Base-by-base conservation (phyloP, 2,113 vertebrate species). In the Helogale parvula region DNA sequence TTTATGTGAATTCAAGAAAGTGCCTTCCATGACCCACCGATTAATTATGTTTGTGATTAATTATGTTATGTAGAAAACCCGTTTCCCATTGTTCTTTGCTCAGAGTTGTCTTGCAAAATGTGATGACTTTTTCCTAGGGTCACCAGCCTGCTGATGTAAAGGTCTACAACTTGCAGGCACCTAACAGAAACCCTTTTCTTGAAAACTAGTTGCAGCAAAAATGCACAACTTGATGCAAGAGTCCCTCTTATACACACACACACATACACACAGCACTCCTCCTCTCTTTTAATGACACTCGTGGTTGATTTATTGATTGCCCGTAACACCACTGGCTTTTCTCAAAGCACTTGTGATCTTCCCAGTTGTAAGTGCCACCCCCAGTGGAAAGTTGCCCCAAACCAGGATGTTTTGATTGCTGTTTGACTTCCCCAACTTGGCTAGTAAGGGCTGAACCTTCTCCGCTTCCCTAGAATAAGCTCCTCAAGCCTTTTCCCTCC, bases 271-370 rank as follows among this genome's bases (percentile, higher is more conserved):
- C 77, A 57, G 63, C 38, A 12, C 68, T 63, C 66, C 65, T 66
- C 9, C n/a, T n/a, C 76, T 92, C 82, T 95, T 29, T 72, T 98
- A 98, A 97, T 95, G 96, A 97, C 87, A 96, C 81, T 98, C 86
- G 92, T 98, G 90, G 97, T 97, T 98, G 90, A 93, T 97, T 98
- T 98, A 98, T 98, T 97, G 98, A 98, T 97, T 98, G 60, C 27
- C 93, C 96, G 57, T 97, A 97, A 97, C 84, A 97, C 93, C 87
- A 88, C 72, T 21, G 54, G 35, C 83, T 98, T 94, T 97, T 96
- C 93, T 90, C 83, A 80, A 98, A 96, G 97, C 82, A 90, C 96
- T 69, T 95, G 94, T 95, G 92, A 97, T 97, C 72, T 95, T 88
- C 71, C 97, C 80, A 97, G 95, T 93, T 96, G 90, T 83, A 97